These are phyloP conservation scores for Pseudorhombus dupliciocellatus DNA, from an alignment of 2,113 vertebrate species.

Conservation along the genomic window DNA sequence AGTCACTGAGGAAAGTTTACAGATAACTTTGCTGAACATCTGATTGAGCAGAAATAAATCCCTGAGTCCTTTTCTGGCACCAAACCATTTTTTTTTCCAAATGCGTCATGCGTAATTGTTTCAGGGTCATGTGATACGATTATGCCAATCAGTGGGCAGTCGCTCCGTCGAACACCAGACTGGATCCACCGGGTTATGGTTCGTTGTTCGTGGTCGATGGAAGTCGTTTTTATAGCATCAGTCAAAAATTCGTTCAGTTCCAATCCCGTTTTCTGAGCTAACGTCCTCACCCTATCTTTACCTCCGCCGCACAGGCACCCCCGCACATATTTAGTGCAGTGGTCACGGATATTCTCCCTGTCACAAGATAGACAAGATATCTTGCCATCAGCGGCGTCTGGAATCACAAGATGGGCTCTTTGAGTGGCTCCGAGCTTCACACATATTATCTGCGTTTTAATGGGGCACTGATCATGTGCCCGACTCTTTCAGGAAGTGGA, in stretches of 20 bases:
- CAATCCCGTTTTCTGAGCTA: not conserved
- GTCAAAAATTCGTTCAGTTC: not conserved
- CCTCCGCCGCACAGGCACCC: not conserved
- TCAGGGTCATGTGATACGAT: not conserved
- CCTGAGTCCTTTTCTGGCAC: not conserved
- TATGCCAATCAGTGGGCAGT: not conserved
- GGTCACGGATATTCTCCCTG: not conserved
- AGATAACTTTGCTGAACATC: not conserved
- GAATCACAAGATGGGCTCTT: constrained; percentile 41
- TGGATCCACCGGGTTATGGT: not conserved
- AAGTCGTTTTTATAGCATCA: not conserved
- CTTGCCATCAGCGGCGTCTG: constrained; percentile 26
- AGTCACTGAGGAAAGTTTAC: no score
- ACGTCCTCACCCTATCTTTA: constrained; percentile 20
- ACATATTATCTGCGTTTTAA: constrained; percentile 6
- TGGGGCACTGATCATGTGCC: constrained; percentile 46
- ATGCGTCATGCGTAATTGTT: not conserved
- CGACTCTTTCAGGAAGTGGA: constrained; percentile 8
- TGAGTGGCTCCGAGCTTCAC: not conserved
- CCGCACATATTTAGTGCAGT: not conserved
- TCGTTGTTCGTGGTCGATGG: not conserved
- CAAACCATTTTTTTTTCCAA: not conserved
- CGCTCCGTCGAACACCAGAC: not conserved
- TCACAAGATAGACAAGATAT: constrained; percentile 37
- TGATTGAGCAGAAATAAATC: not conserved